These are phyloP conservation scores for Xiphophorus couchianus DNA, from an alignment of 2,113 vertebrate genomes.

Conservation along the genomic window DNA sequence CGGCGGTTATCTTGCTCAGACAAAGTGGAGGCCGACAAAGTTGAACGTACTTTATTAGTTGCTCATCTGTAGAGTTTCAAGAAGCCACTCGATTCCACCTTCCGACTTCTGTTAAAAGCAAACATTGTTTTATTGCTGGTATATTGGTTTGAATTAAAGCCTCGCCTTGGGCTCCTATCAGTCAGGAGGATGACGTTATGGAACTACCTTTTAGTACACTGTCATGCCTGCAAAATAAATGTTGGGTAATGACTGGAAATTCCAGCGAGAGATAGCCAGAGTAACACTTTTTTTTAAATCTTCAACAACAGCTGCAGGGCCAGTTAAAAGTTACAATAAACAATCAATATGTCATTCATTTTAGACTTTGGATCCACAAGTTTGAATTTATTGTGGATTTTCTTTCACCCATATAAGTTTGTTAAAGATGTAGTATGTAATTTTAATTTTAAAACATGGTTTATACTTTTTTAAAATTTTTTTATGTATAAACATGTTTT, in stretches of 20 bases:
- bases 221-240: not conserved
- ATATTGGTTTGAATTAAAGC: constrained; percentile 3
- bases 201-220: not conserved
- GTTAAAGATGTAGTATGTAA: no score
- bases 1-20: constrained; percentile 4
- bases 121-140: constrained; percentile 26
- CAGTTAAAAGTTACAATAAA: not conserved
- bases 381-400: not conserved
- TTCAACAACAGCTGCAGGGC: not conserved
- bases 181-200: constrained; percentile 5
- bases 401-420: not conserved
- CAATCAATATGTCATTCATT: not conserved
- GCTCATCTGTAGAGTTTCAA: constrained; percentile 1
- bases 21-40: not conserved
- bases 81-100: not conserved
- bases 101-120: constrained; percentile 10
- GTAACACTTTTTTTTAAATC: not conserved
- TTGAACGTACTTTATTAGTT: constrained; percentile 5
- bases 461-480: no score
- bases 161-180: constrained; percentile 16
- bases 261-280: not conserved
- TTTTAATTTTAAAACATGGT: no score
- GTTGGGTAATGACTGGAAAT: not conserved
- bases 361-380: not conserved
- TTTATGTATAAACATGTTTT: no score